phyloP scores from a whole-genome alignment of 2,797 vertebrate species.

The Tenualosa thibaudeaui region DNA sequence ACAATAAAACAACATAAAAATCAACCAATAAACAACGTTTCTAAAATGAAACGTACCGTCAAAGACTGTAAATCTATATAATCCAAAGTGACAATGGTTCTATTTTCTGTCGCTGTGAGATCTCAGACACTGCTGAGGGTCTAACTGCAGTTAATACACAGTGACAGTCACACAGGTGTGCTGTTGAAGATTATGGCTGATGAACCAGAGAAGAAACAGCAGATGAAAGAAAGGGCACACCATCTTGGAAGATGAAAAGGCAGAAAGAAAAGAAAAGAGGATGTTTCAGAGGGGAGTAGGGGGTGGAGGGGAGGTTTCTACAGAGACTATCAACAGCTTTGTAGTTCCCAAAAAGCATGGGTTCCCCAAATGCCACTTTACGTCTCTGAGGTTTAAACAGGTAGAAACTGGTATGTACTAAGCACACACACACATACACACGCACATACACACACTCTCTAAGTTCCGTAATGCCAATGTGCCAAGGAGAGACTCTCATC shows the following conservation, averaged over 20 bases:
- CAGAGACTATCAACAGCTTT: not conserved
- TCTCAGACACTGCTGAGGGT: not conserved
- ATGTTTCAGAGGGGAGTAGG: not conserved
- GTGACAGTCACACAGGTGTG: not conserved
- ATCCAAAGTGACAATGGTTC: not conserved
- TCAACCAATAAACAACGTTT: not conserved
- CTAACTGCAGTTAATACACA: not conserved
- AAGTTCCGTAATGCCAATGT: not conserved
- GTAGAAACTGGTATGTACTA: not conserved
- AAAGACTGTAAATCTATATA: not conserved
- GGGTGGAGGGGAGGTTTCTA: not conserved
- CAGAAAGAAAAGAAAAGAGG: not conserved
- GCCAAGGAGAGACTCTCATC: not conserved
- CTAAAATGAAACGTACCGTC: not conserved
- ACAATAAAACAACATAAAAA: too few species aligned
- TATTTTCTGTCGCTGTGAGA: not conserved
- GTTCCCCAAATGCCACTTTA: not conserved
- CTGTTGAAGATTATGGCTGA: not conserved
- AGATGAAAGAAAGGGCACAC: constrained; percentile 3
- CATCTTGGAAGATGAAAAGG: not conserved
- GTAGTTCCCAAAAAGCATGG: not conserved
- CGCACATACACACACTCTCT: not conserved
- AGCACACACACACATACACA: not conserved
- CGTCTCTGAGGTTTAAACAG: not conserved
- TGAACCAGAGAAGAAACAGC: not conserved